Evolutionary conservation across 2,888 invertebrate genomes (phyloP), one percentile per base, ranked within the genome.

Genomic region (Scaptomyza caliginosa): DNA sequence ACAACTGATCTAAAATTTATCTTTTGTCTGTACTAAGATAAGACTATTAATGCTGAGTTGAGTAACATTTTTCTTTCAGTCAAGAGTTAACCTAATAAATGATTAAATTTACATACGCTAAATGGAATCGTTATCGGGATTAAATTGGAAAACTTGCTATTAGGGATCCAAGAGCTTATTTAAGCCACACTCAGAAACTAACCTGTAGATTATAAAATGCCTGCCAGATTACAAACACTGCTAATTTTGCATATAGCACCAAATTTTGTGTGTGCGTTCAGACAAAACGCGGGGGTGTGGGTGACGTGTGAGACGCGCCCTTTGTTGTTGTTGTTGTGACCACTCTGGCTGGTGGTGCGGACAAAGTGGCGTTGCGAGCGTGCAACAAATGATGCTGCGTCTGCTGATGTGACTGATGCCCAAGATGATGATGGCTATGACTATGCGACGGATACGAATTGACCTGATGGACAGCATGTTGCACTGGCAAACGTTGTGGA

Each of bases 351-450:
- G 16, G 2, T 19, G 66, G 16, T 8, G 51, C 17, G 28, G 32
- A 17, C 3, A 49, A 1, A 32, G 28, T 36, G 1, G 55, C 11
- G 13, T 24, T 60, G 7, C 74, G 62, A n/a, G 56, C 6, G 16
- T 67, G 74, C 40, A 56, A 13, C 39, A 67, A 19, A n/a, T 67
- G 67, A 11, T 65, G 1, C 4, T 64, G 43, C 24, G 57, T 48
- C 16, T 28, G 3, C 8, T 32, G 30, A 32, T 38, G 57, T 5
- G 34, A 10, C 40, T 19, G 39, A 4, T 26, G 34, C 17, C 34
- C 19, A 7, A 34, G 38, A 19, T 48, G 26, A 23, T 38, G 30
- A 17, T 42, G 16, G 48, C 2, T 11, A n/a, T n/a, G n/a, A 8
- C 0, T 13, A 21, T 50, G 60, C 10, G 26, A 1, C 0, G 49